phyloP scores from a whole-genome alignment of 2,797 vertebrate genomes.

The Pygocentrus nattereri region DNA sequence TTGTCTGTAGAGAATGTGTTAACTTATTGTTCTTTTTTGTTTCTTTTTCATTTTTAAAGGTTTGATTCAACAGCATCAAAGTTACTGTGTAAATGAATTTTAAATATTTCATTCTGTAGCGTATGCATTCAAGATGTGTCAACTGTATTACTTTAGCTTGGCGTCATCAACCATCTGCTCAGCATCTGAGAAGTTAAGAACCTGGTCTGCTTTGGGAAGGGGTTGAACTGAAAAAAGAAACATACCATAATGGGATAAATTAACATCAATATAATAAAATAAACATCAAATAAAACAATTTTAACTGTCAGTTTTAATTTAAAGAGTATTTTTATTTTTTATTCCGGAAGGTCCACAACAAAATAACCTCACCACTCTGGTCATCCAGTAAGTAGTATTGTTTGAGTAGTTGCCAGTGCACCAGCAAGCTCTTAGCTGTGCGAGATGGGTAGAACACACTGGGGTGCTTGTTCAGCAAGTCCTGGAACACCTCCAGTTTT shows the following conservation, averaged over 20 bases:
- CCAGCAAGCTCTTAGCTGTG: constrained; percentile 90
- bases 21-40: no score
- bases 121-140: not conserved
- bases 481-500: constrained; percentile 93
- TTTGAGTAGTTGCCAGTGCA: constrained; percentile 97
- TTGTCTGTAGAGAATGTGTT: no score
- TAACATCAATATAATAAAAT: no score
- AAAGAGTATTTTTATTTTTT: not conserved
- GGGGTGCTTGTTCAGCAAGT: constrained; percentile 90
- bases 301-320: not conserved
- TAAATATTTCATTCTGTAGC: no score
- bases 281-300: no score
- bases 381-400: constrained; percentile 96
- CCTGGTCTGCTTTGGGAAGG: constrained; percentile 94
- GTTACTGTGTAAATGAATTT: no score
- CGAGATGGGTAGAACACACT: constrained; percentile 91
- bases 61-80: no score
- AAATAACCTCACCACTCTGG: constrained; percentile 86
- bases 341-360: not conserved
- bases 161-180: constrained; percentile 95
- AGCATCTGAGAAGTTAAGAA: constrained; percentile 95
- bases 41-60: no score
- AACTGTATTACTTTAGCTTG: constrained; percentile 88
- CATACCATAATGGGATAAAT: not conserved
- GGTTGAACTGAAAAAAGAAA: constrained; percentile 88